A percentile compares a stretch with the other conserved stretches of the same genome.
These are phyloP conservation scores for Hetaerina americana DNA, from an alignment of 1,140 invertebrate species.

Conservation along the genomic window DNA sequence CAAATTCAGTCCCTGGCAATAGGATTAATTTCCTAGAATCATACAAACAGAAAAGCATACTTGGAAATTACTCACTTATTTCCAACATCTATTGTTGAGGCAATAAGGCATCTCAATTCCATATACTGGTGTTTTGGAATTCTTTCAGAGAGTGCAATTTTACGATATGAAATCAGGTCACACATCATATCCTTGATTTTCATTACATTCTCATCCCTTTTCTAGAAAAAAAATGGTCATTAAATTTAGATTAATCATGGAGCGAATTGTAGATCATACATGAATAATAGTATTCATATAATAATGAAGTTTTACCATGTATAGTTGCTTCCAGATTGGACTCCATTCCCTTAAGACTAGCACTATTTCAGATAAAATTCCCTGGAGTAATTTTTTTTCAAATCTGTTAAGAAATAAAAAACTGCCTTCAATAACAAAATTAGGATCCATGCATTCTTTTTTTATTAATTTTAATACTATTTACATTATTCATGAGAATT, in stretches of 20 bases:
- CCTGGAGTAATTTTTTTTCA: too few relatives aligned
- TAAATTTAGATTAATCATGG: neutral
- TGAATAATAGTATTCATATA: neutral
- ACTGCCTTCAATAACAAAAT: too few relatives aligned
- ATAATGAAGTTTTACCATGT: neutral
- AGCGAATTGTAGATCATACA: neutral
- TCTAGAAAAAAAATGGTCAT: neutral
- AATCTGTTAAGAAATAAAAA: too few relatives aligned
- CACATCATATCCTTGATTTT: neutral
- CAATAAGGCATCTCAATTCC: neutral
- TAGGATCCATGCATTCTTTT: too few relatives aligned
- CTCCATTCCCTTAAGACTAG: neutral
- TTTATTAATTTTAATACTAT: too few relatives aligned
- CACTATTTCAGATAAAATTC: too few relatives aligned
- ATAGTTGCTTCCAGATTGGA: neutral
- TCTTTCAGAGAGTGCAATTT: neutral
- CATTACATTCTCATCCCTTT: neutral
- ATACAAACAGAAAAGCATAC: too few relatives aligned
- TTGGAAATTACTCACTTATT: neutral
- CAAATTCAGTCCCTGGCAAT: too few relatives aligned
- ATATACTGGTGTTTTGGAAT: neutral
- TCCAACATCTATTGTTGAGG: neutral
- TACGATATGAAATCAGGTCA: neutral
- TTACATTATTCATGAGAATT: too few relatives aligned
- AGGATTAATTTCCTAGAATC: too few relatives aligned